phyloP scores from a whole-genome alignment of 2,113 vertebrate genomes.

The Baryphthengus martii region DNA sequence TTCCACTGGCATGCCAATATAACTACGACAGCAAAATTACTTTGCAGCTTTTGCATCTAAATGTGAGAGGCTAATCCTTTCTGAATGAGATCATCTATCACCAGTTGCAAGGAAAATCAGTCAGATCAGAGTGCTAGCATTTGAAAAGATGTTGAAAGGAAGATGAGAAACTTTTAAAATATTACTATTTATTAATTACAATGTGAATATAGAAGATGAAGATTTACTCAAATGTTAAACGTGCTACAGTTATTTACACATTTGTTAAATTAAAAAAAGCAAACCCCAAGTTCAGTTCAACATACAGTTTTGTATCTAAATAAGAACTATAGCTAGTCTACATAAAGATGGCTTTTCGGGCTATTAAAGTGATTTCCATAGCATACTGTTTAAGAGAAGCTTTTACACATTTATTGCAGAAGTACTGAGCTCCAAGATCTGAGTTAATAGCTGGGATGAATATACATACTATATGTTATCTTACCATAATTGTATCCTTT shows the following conservation, averaged over 20 bases:
- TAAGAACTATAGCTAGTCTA: background rate
- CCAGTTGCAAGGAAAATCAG: background rate
- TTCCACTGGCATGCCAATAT: background rate
- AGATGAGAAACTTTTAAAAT: background rate
- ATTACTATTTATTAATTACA: background rate
- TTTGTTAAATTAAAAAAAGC: background rate
- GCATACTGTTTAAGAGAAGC: background rate
- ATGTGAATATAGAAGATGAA: background rate
- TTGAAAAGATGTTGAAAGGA: background rate
- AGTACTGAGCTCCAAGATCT: background rate
- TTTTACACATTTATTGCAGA: background rate
- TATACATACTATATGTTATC: background rate
- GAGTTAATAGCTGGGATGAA: background rate
- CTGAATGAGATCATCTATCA: background rate
- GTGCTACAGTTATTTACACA: background rate
- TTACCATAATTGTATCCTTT: constrained; percentile 82
- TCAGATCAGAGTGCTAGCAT: background rate
- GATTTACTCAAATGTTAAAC: background rate
- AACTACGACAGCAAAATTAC: background rate
- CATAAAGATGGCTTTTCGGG: background rate
- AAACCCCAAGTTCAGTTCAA: background rate
- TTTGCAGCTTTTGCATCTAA: background rate
- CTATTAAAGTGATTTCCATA: background rate
- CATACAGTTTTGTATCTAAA: background rate
- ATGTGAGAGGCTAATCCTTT: background rate